Base-by-base conservation (phyloP, 1,140 invertebrate genomes). In the Lepidurus arcticus region DNA sequence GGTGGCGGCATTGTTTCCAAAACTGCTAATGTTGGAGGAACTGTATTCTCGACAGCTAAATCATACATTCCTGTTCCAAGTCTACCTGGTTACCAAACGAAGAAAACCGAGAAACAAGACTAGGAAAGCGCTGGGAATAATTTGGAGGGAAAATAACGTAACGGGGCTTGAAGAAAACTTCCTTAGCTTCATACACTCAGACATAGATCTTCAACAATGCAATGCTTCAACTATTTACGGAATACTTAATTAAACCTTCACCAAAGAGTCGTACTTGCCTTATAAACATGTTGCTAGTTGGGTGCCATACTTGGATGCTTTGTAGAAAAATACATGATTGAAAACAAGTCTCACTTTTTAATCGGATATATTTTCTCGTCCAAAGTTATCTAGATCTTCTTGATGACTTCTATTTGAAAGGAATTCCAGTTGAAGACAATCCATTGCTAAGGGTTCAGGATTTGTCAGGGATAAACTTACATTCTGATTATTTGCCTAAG, bases 221-320 rank as follows among this genome's bases (percentile, higher is more conserved):
- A 65, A 65, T 65, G 53, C 53, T 65, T 65, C 16, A 65, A 65
- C 21, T 65, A 65, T 65, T 65, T 65, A 65, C 53, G 7, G 34
- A 34, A 34, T 65, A 65, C 53, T 65, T 65, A 65, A 65, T n/a
- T 13, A 65, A 65, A 65, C 16, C 53, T 65, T 65, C 53, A 65
- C 53, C 53, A 65, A 65, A 65, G 53, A 65, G 21, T 65, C 53
- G 16, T 65, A 65, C 53, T 65, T 65, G 53, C 53, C 53, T 65
- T 65, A 65, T 65, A 21, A 65, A n/a, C 16, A n/a, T 65, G 53
- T 65, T 65, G 53, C 53, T 65, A 65, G 53, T 65, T 65, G 53
- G 53, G 53, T 65, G 53, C 53, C 53, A 65, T 65, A 65, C 53
- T 65, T 65, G 53, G 53, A 65, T 65, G 53, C 53, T 65, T 65